These are phyloP conservation scores for Nemurella pictetii DNA, from an alignment of 2,888 invertebrate genomes.

Conservation along the genomic window DNA sequence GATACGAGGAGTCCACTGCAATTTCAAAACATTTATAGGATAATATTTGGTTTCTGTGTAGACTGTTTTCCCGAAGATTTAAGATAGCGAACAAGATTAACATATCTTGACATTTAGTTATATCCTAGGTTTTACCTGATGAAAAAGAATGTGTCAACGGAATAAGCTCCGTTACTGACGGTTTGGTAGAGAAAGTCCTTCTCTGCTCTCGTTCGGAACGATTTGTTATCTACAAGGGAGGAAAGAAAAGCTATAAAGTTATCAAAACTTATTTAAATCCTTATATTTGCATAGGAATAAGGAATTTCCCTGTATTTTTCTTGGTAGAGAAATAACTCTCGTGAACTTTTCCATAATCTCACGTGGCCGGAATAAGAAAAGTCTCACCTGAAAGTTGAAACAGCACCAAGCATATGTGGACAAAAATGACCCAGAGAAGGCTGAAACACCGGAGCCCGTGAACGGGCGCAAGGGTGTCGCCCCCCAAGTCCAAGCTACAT, in stretches of 20 bases:
- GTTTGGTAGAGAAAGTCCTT: constrained; percentile 56
- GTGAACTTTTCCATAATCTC: too few relatives aligned
- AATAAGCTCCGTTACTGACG: constrained; percentile 59
- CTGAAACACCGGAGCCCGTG: constrained; percentile 66
- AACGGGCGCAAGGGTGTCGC: constrained; percentile 58
- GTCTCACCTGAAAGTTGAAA: constrained; percentile 50
- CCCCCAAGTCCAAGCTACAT: constrained; percentile 50
- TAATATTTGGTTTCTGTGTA: too few relatives aligned
- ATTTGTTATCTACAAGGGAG: constrained; percentile 55
- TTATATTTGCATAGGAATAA: too few relatives aligned
- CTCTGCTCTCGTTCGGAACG: constrained; percentile 52
- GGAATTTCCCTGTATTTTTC: too few relatives aligned
- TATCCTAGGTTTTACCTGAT: constrained; percentile 60
- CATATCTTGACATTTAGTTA: constrained; percentile 17
- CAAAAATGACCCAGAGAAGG: constrained; percentile 65
- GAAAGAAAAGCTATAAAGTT: too few relatives aligned
- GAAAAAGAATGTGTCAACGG: constrained; percentile 65
- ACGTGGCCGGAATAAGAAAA: not conserved
- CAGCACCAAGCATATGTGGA: constrained; percentile 48
- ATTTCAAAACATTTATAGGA: too few relatives aligned
- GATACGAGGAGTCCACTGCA: constrained; percentile 38
- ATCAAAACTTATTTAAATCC: too few relatives aligned
- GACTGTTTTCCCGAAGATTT: too few relatives aligned
- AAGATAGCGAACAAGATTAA: not conserved
- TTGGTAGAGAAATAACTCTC: too few relatives aligned